A percentile compares a stretch with the other conserved stretches of the same genome.
Conservation (phyloP, 2,797 vertebrate species). For the Cercopithecus mitis region DNA sequence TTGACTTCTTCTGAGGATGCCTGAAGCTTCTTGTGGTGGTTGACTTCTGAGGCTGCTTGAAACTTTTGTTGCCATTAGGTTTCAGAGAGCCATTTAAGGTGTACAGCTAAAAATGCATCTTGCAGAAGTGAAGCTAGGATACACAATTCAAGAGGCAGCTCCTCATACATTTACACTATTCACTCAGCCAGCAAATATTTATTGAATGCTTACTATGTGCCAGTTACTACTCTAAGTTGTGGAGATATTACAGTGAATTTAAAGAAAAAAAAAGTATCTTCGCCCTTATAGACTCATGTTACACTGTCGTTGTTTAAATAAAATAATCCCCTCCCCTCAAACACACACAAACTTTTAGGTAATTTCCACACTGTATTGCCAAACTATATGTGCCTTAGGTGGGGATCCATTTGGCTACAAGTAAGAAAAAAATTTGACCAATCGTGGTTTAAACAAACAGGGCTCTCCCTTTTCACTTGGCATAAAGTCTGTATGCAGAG, state of each 20-base stretch:
- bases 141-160: neutral
- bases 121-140: neutral
- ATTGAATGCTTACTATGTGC: neutral
- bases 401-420: neutral
- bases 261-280: neutral
- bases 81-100: conserved; percentile 5
- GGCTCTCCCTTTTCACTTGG: neutral
- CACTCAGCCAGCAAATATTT: neutral
- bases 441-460: neutral
- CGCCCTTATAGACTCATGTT: neutral
- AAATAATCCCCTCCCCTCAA: neutral
- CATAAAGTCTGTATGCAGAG: neutral
- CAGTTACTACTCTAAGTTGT: neutral
- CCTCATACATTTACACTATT: neutral
- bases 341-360: neutral
- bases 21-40: neutral
- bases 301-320: neutral
- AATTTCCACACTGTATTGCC: neutral
- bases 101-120: neutral
- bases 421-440: neutral
- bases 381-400: neutral
- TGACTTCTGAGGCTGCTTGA: neutral
- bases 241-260: neutral
- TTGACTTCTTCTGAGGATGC: neutral
- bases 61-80: neutral